Evolutionary conservation across 2,113 vertebrate genomes (phyloP).

Genomic region (Parus major): DNA sequence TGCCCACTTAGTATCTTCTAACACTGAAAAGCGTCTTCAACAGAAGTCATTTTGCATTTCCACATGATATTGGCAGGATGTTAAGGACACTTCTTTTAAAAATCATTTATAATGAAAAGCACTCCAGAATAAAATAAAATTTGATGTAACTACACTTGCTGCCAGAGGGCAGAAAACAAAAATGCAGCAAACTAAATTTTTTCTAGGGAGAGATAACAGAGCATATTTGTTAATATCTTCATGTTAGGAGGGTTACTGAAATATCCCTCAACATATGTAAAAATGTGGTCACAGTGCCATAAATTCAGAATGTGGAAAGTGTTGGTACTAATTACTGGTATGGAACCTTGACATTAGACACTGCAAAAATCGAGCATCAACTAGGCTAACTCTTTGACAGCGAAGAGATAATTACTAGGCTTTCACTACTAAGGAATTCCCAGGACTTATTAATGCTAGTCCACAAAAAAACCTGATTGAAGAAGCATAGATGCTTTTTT

Average conservation of each 20-base stretch:
- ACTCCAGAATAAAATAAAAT: not conserved
- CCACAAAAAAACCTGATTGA: not conserved
- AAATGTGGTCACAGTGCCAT: conserved; percentile 48
- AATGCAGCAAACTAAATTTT: not conserved
- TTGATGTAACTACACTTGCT: not conserved
- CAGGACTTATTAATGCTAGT: conserved; percentile 18
- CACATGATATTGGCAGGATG: not conserved
- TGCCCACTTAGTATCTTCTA: not conserved
- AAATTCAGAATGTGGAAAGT: conserved; percentile 54
- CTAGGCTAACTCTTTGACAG: conserved; percentile 37
- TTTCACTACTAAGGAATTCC: conserved; percentile 20
- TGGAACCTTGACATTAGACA: conserved; percentile 57
- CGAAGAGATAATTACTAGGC: conserved; percentile 52
- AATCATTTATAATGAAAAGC: not conserved
- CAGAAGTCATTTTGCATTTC: not conserved
- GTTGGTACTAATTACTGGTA: conserved; percentile 68
- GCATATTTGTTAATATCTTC: conserved; percentile 19
- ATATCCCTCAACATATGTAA: conserved; percentile 55
- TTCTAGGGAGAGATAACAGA: conserved; percentile 13
- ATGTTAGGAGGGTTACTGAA: conserved; percentile 42
- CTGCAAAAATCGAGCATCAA: conserved; percentile 25
- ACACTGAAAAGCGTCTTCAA: not conserved
- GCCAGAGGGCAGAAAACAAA: not conserved
- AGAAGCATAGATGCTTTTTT: not conserved
- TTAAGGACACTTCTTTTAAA: not conserved